Percentiles rank a stretch among this genome's conserved stretches.
Evolutionary conservation across 2,797 vertebrate genomes (phyloP).

Genomic region (Mareca penelope): DNA sequence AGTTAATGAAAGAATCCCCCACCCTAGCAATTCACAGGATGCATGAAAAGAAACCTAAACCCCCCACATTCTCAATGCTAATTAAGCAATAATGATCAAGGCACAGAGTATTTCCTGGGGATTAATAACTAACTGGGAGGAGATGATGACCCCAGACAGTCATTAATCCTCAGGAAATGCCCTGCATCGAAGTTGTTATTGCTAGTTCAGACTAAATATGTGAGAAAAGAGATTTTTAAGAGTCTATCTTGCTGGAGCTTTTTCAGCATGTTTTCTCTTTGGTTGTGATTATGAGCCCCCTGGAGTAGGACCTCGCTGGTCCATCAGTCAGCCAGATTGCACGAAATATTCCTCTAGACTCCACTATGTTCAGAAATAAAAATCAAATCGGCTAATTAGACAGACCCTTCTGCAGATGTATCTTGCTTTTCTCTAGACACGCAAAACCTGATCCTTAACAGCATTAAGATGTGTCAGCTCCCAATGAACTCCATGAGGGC

Average conservation of each 20-base stretch:
- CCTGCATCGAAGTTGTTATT: constrained; percentile 75
- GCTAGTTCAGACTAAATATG: constrained; percentile 68
- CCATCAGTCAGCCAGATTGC: background rate
- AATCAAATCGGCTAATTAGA: background rate
- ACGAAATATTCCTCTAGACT: background rate
- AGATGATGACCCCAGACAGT: constrained; percentile 81
- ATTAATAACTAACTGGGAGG: constrained; percentile 79
- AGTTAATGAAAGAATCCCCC: constrained; percentile 69
- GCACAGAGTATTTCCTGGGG: constrained; percentile 79
- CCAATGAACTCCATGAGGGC: background rate
- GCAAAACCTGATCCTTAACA: background rate
- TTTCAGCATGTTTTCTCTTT: constrained; percentile 41
- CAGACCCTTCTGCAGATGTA: background rate
- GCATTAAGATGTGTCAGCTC: background rate
- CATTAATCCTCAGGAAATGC: constrained; percentile 83
- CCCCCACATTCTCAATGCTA: constrained; percentile 73
- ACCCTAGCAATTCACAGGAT: constrained; percentile 58
- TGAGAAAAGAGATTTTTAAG: constrained; percentile 44
- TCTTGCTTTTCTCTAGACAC: background rate
- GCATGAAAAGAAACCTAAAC: constrained; percentile 72
- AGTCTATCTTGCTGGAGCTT: background rate
- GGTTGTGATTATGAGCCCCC: background rate
- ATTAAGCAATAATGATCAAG: constrained; percentile 79
- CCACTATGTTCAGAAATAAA: background rate
- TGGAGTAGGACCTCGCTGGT: background rate